Base-by-base conservation (phyloP, 2,888 invertebrate genomes). In the Strigamia transsilvanica region DNA sequence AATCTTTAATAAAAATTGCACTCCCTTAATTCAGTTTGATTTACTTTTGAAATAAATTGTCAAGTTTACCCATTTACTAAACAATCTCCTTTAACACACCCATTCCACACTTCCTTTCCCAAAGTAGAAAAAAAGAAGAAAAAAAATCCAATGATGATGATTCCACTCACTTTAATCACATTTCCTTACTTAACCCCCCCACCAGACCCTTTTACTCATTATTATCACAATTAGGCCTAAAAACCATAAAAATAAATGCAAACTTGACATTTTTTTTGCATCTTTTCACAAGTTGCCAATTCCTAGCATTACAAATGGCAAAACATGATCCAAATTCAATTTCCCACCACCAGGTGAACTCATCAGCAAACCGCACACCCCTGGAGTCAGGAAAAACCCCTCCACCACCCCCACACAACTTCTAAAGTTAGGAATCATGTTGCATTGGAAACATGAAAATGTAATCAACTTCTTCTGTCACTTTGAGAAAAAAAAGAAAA, bases 381-480 rank as follows among this genome's bases (percentile, higher is more conserved):
- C 61, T 12, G 18, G 18, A n/a, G 18, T 23, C 21, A 6, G 5
- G n/a, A 66, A 66, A 66, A 66, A 15, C 21, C 21, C 61, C 18
- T 21, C 18, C 61, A 1, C 61, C 18, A 18, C 61, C 23, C 23
- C 3, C 23, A 1, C 18, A 27, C 27, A 27, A n/a, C 21, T 21
- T 66, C 23, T 66, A 66, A 66, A 66, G 21, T 66, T 21, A 66
- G 23, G 21, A 66, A 66, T 21, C 61, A 66, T 66, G 61, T 66
- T 66, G 61, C 61, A 23, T 66, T 21, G 61, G 61, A 66, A 66
- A 66, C 61, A 66, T 18, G 61, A 66, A 66, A 66, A 66, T 66
- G 61, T 66, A 66, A 66, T 66, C 61, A 66, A 66, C 61, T 66
- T 66, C 61, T 66, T 23, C n/a, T 66, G 61, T 66, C 61, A 66